Evolutionary conservation across 2,888 invertebrate genomes (phyloP), one percentile per base, ranked within the genome.

Genomic region (Celastrina argiolus): DNA sequence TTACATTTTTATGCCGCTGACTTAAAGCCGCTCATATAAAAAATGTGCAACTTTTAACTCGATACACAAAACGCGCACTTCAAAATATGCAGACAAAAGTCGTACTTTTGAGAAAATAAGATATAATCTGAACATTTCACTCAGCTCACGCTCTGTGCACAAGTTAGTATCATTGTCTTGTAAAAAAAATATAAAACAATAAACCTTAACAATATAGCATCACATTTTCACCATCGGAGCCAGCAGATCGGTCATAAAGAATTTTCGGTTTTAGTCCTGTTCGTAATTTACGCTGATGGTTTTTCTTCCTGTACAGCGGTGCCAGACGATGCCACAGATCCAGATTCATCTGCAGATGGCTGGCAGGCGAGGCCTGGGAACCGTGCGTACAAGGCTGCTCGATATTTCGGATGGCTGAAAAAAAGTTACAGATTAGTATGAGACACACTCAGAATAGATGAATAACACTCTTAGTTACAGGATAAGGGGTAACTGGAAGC

Each of bases 321-420:
- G 66, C 93, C 92, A 26, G 93, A 94, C 6, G 95, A 95, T 3
- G 93, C 94, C 59, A 93, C 93, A 3, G 95, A 95, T 56, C 92
- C 92, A 26, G 91, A 88, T 71, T 95, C 94, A 67, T 94, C 94
- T 26, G 91, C 88, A 42, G 91, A 84, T 2, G 91, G 82, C 69
- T 94, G 93, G 79, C 95, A 96, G 16, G 94, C 92, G 77, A 96
- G 89, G 69, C 94, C 94, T 36, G 97, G 97, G 93, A 96, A 96
- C 81, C 93, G 94, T 88, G 94, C 93, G 84, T 94, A 93, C 70
- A 97, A 89, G 51, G 95, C 96, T 68, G 94, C 94, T 73, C 95
- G 93, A 86, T 96, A 96, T 84, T 95, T 96, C 16, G 96, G 96
- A 87, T 96, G 96, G 81, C 96, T 95, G 82, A 16, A 85, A 67